Evolutionary conservation across 2,113 vertebrate genomes (phyloP).

Genomic region (Microtus montanus): DNA sequence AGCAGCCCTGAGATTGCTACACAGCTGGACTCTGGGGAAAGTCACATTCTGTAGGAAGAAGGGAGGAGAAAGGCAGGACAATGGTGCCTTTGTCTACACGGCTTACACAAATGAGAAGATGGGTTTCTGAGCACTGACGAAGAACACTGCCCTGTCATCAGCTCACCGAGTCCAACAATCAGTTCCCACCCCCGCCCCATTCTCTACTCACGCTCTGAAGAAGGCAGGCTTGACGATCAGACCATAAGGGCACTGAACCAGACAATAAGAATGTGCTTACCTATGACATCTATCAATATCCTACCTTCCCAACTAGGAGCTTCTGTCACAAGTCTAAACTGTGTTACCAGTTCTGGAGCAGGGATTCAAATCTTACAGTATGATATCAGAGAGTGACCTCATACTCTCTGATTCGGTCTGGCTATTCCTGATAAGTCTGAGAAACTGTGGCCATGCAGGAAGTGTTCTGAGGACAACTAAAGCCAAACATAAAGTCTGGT

Average conservation of each 20-base stretch:
- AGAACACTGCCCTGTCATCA: not conserved
- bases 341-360: not conserved
- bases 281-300: not conserved
- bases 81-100: fast-evolving
- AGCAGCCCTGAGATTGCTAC: not conserved
- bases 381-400: not conserved
- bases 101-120: not conserved
- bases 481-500: not conserved
- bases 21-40: not conserved
- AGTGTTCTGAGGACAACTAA: not conserved
- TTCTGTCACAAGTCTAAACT: not conserved
- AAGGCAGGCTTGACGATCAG: not conserved
- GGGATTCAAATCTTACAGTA: not conserved
- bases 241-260: not conserved
- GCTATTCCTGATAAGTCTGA: not conserved
- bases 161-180: not conserved
- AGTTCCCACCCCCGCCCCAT: not conserved
- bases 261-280: not conserved
- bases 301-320: not conserved
- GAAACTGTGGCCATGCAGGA: not conserved
- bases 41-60: not conserved
- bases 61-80: not conserved
- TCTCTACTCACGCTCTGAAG: too few species aligned
- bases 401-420: not conserved
- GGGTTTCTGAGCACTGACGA: not conserved